phyloP scores from a whole-genome alignment of 2,888 invertebrate genomes.

The Tribolium freemani region DNA sequence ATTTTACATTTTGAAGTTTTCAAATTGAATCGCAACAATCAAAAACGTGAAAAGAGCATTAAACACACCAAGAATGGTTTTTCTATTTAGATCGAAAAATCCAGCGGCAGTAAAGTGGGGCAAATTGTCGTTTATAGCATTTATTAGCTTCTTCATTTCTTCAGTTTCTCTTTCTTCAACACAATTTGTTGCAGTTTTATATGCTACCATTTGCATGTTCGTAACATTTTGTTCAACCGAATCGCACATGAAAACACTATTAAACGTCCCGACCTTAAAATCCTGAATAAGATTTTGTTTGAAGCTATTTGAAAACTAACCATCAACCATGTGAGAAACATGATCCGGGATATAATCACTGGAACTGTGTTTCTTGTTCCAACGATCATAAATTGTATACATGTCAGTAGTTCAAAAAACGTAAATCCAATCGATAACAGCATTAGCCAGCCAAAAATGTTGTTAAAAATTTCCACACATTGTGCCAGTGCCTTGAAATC shows the following conservation, averaged over 20 bases:
- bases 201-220: background rate
- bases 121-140: background rate
- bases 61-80: background rate
- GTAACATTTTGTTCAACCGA: background rate
- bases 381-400: background rate
- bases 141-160: background rate
- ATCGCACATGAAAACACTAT: background rate
- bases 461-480: background rate
- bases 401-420: no score
- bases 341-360: background rate
- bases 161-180: background rate
- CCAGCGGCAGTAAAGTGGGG: background rate
- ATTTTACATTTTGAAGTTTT: background rate
- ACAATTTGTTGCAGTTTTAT: background rate
- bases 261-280: background rate
- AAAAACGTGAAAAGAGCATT: background rate
- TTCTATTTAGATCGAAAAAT: background rate
- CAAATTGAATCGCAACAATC: slow-evolving; percentile 13
- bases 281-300: background rate
- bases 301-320: background rate
- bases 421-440: no score
- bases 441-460: no score
- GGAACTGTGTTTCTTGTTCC: background rate
- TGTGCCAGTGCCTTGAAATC: background rate
- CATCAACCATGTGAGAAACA: background rate